Evolutionary conservation across 2,888 invertebrate genomes (phyloP).

Genomic region (Drosophila prostipennis): DNA sequence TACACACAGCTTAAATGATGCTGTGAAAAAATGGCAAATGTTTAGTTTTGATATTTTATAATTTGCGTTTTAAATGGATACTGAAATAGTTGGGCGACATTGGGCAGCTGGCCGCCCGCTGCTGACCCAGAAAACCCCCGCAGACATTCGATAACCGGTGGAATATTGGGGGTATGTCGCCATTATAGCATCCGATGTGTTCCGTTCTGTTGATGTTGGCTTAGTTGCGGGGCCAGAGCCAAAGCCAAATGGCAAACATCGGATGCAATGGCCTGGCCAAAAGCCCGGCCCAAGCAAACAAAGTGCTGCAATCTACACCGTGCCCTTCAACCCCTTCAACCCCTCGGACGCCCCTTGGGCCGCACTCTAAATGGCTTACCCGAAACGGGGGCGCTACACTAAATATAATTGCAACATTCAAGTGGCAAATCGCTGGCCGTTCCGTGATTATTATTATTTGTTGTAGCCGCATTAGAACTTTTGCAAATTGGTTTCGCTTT

Average conservation of each 20-base stretch:
- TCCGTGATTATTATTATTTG: conserved; percentile 58
- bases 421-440: conserved; percentile 68
- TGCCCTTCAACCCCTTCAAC: too few species aligned
- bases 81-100: conserved; percentile 27
- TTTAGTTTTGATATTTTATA: conserved; percentile 38
- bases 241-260: conserved; percentile 48
- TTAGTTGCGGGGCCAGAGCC: conserved; percentile 28
- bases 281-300: conserved; percentile 51
- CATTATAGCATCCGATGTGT: conserved; percentile 32
- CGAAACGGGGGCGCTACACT: conserved; percentile 29
- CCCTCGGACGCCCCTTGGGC: background rate
- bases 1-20: conserved; percentile 18
- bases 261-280: conserved; percentile 27
- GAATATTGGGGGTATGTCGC: conserved; percentile 6
- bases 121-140: conserved; percentile 22
- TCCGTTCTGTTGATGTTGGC: conserved; percentile 30
- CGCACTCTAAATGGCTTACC: conserved; percentile 22
- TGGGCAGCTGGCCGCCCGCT: background rate
- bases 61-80: conserved; percentile 26
- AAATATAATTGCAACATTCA: conserved; percentile 71
- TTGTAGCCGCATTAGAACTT: conserved; percentile 53
- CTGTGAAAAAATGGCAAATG: conserved; percentile 27
- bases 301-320: conserved; percentile 44
- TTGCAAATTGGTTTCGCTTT: conserved; percentile 65
- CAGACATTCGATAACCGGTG: conserved; percentile 6